A percentile compares a stretch with the other conserved stretches of the same genome.
These are phyloP conservation scores for Cranoglanis bouderius DNA, from an alignment of 2,113 vertebrate genomes.

Conservation along the genomic window DNA sequence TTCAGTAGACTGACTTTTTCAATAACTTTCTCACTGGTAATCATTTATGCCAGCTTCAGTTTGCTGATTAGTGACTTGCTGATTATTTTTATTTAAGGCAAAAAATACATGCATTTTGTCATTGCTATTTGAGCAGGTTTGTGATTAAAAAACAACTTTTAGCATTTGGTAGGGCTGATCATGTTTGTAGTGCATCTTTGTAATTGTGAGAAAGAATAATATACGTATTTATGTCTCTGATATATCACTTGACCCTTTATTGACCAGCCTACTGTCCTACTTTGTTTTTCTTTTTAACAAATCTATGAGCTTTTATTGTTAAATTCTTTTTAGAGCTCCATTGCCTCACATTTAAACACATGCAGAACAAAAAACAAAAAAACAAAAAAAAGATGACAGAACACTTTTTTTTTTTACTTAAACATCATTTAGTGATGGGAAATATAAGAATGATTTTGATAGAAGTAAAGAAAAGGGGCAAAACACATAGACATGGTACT, in stretches of 20 bases:
- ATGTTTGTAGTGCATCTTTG: background rate
- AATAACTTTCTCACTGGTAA: background rate
- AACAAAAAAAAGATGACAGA: background rate
- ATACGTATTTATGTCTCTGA: background rate
- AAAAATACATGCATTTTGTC: background rate
- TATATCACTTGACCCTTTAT: background rate
- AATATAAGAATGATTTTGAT: background rate
- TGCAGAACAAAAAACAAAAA: background rate
- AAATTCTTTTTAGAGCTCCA: background rate
- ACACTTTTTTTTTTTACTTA: background rate
- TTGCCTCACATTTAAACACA: background rate
- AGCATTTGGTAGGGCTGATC: background rate
- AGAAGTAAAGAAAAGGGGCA: background rate
- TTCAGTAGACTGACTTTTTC: background rate
- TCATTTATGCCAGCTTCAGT: background rate
- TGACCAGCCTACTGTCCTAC: background rate
- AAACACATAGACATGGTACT: background rate
- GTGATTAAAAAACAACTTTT: background rate
- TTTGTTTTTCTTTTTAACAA: background rate
- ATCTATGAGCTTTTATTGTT: too few relatives aligned
- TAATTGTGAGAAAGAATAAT: background rate
- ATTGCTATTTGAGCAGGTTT: conserved; percentile 8
- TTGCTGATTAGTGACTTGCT: background rate
- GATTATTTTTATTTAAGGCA: background rate
- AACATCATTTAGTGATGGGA: background rate